phyloP scores from a whole-genome alignment of 2,888 invertebrate genomes.

The Acholoe squamosa region DNA sequence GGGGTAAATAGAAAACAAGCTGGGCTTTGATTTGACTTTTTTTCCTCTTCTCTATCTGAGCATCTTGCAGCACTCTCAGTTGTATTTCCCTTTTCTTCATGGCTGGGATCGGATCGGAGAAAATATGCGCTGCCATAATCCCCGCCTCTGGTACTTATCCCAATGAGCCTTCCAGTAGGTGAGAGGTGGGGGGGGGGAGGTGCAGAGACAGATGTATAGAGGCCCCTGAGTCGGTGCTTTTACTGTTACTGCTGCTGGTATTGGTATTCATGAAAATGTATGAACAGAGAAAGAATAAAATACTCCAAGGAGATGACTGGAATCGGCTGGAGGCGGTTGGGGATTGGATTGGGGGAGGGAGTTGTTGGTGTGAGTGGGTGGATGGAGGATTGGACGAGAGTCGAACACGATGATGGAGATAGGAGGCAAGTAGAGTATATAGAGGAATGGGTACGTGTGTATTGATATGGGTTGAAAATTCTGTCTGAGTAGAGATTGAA shows the following conservation, averaged over 20 bases:
- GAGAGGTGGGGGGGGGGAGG: neutral
- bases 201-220: neutral
- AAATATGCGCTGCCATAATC: neutral
- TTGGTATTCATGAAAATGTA: constrained; percentile 18
- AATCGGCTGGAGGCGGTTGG: neutral
- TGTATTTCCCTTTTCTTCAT: neutral
- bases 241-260: neutral
- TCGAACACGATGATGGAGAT: no score
- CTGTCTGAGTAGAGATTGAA: no score
- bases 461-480: no score
- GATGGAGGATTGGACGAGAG: no score
- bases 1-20: constrained; percentile 44
- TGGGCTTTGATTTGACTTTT: constrained; percentile 26
- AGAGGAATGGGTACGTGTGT: no score
- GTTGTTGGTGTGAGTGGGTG: neutral
- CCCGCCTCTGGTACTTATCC: constrained; percentile 5
- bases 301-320: neutral
- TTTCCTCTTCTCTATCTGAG: neutral
- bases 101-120: neutral
- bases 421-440: no score
- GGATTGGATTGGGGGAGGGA: neutral
- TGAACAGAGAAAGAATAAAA: constrained; percentile 17
- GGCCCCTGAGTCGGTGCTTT: neutral
- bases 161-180: neutral
- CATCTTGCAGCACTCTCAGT: neutral